Conservation (phyloP, 2,113 vertebrate genomes). For the Pelecanus crispus region DNA sequence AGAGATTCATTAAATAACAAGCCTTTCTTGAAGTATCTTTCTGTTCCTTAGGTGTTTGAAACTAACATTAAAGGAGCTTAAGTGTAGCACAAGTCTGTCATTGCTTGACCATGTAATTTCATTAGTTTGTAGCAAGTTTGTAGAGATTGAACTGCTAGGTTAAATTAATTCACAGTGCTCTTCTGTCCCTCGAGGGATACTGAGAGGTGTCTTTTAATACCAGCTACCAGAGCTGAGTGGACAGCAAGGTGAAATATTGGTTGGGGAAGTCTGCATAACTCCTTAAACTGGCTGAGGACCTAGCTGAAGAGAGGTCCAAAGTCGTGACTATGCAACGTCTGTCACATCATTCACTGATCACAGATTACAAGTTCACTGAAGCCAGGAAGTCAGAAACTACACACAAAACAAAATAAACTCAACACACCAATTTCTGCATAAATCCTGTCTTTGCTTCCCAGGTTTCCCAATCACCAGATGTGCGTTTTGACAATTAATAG, state of each 20-base stretch:
- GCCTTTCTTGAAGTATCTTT: neutral
- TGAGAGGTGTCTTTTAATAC: slow-evolving; percentile 13
- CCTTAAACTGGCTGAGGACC: neutral
- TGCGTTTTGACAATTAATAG: neutral
- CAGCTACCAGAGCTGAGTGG: neutral
- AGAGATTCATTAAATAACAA: neutral
- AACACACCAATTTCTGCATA: neutral
- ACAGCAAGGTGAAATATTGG: slow-evolving; percentile 8
- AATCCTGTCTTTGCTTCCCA: neutral
- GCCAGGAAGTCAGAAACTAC: neutral
- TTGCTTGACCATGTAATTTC: slow-evolving; percentile 38
- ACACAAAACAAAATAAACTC: neutral
- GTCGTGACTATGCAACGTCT: neutral
- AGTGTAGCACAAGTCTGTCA: neutral
- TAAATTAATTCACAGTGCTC: slow-evolving; percentile 41
- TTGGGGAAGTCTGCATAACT: neutral
- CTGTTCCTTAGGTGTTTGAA: neutral
- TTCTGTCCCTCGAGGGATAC: slow-evolving; percentile 17
- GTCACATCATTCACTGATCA: neutral
- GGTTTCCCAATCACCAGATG: neutral
- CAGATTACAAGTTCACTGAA: neutral
- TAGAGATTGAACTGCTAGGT: neutral
- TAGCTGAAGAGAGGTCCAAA: neutral
- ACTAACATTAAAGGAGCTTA: neutral
- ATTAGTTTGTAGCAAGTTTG: slow-evolving; percentile 36